Conservation (phyloP, 2,888 invertebrate genomes). For the Kuschelorhynchus macadamiae region DNA sequence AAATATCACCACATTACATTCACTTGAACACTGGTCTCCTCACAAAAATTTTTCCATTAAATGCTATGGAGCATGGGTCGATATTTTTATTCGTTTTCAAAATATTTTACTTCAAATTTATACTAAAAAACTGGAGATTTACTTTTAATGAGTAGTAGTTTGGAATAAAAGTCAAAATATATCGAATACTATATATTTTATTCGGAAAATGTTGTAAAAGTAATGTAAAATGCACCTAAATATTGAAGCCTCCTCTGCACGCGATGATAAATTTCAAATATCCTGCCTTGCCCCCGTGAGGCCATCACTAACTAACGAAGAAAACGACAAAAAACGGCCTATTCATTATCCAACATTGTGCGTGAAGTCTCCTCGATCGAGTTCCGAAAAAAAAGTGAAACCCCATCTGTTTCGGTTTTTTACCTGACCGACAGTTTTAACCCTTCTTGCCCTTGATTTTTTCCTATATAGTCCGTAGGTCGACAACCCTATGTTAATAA, state of each 20-base stretch:
- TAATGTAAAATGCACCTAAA: no score
- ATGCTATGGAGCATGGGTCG: no score
- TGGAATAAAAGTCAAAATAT: no score
- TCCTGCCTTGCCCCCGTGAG: constrained; percentile 11
- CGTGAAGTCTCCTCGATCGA: constrained; percentile 31
- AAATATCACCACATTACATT: no score
- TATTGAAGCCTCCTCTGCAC: neutral
- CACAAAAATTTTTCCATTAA: no score
- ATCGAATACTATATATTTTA: no score
- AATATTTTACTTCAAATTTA: no score
- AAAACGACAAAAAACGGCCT: constrained; percentile 31
- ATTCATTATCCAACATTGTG: constrained; percentile 40
- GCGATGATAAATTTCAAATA: constrained; percentile 24
- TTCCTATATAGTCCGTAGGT: constrained; percentile 38
- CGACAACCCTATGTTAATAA: constrained; percentile 38
- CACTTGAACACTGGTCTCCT: no score
- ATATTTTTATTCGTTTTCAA: no score
- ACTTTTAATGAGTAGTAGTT: no score
- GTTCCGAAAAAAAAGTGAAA: constrained; percentile 37
- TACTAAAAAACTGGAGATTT: no score
- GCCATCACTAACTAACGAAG: constrained; percentile 16
- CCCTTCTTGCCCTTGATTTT: constrained; percentile 45
- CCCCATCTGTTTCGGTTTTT: constrained; percentile 45
- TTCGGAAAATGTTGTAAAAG: no score
- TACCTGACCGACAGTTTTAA: constrained; percentile 36